Conservation (phyloP, 2,797 vertebrate genomes). For the Salarias fasciatus region DNA sequence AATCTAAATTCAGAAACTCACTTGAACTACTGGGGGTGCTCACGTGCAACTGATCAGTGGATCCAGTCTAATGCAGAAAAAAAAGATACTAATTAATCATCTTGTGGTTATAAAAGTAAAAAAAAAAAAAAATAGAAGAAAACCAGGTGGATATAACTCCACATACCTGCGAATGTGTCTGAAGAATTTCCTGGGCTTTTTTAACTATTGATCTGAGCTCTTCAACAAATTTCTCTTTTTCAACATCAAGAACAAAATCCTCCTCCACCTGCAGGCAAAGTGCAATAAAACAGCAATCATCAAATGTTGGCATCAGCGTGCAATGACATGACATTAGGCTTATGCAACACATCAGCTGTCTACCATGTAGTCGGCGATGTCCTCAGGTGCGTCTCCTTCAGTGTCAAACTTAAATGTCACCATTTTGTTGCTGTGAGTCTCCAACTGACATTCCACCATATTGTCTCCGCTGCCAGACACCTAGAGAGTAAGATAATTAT, state of each 20-base stretch:
- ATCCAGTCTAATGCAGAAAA: constrained; percentile 83
- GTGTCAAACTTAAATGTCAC: constrained; percentile 97
- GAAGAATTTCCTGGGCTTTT: constrained; percentile 88
- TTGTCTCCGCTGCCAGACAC: constrained; percentile 92
- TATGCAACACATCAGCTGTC: constrained; percentile 18
- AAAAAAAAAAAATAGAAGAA: neutral
- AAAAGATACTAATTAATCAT: constrained; percentile 6
- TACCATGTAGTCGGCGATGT: constrained; percentile 96
- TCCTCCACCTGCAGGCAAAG: constrained; percentile 87
- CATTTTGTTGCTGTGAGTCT: constrained; percentile 97
- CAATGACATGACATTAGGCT: neutral
- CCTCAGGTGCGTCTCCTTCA: constrained; percentile 94
- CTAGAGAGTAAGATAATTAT: constrained; percentile 63
- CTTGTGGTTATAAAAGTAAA: neutral
- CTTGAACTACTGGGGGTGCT: constrained; percentile 86
- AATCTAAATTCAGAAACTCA: constrained; percentile 68
- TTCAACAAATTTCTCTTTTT: constrained; percentile 92
- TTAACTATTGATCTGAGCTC: constrained; percentile 87
- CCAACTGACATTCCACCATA: constrained; percentile 95
- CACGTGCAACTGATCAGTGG: constrained; percentile 87
- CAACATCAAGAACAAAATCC: constrained; percentile 90
- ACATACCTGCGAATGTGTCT: constrained; percentile 79
- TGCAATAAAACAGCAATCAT: constrained; percentile 9
- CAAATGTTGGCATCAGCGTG: neutral
- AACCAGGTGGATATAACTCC: neutral